Conservation (phyloP, 2,888 invertebrate genomes). For the Labia minor region DNA sequence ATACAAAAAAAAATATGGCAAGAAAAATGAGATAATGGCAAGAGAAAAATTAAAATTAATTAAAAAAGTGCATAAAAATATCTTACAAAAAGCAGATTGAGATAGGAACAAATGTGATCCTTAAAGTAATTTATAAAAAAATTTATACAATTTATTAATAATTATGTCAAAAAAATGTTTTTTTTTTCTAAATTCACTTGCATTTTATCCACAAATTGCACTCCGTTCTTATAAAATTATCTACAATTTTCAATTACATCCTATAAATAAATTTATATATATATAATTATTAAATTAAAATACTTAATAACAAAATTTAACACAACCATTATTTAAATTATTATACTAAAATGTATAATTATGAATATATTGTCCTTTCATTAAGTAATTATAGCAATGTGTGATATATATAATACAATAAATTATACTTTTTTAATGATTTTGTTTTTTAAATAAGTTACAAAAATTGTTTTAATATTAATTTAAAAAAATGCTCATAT, state of each 20-base stretch:
- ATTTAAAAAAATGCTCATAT: no score
- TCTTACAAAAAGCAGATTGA: slow-evolving; percentile 3
- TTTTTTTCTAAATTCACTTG: no score
- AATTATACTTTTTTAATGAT: no score
- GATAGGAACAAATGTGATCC: slow-evolving; percentile 13
- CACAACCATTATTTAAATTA: not conserved
- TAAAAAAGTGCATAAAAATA: not conserved
- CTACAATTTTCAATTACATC: not conserved
- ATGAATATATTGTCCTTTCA: no score
- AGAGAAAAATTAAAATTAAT: not conserved
- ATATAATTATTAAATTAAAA: not conserved
- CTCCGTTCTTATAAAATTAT: no score
- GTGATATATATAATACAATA: no score
- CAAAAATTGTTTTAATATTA: no score
- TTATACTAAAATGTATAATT: slow-evolving; percentile 14
- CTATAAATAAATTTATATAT: not conserved
- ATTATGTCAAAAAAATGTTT: no score
- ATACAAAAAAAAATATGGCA: no score
- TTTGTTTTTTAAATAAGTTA: no score
- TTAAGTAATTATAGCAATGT: no score
- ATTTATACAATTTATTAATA: not conserved
- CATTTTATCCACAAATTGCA: no score
- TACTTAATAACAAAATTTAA: not conserved
- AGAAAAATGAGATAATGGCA: not conserved
- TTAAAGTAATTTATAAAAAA: not conserved